phyloP scores from a whole-genome alignment of 2,888 invertebrate species.

The Brassicogethes aeneus region DNA sequence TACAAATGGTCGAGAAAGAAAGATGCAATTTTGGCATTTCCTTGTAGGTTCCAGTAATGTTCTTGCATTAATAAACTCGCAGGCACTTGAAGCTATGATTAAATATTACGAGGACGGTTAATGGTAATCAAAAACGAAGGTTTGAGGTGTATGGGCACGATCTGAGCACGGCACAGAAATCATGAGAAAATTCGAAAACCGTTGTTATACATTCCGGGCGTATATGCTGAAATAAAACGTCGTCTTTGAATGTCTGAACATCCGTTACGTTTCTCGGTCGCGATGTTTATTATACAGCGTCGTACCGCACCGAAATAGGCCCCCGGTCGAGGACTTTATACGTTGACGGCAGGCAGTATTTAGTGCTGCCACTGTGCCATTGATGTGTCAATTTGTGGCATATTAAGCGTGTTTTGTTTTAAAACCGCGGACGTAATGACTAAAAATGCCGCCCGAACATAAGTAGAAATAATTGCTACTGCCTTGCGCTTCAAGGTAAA shows the following conservation, averaged over 20 bases:
- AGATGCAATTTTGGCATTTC: too few relatives aligned
- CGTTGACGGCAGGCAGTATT: slow-evolving; percentile 22
- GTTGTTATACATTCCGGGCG: not conserved
- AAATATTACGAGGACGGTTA: too few relatives aligned
- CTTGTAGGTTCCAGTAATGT: too few relatives aligned
- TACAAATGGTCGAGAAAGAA: too few relatives aligned
- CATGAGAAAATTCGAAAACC: not conserved
- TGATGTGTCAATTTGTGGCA: slow-evolving; percentile 32
- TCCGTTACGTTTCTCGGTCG: slow-evolving; percentile 18
- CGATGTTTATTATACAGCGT: slow-evolving; percentile 23
- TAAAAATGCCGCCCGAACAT: not conserved
- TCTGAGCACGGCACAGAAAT: not conserved
- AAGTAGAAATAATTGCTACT: not conserved
- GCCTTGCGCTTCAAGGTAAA: not conserved
- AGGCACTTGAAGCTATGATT: too few relatives aligned
- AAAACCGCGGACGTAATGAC: not conserved
- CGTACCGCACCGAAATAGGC: slow-evolving; percentile 18
- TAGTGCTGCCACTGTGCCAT: slow-evolving; percentile 30
- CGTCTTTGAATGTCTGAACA: slow-evolving; percentile 13
- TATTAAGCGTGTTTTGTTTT: not conserved
- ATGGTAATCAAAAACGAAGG: too few relatives aligned
- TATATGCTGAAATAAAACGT: not conserved
- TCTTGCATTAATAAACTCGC: too few relatives aligned
- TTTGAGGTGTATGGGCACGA: too few relatives aligned
- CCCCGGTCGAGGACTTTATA: slow-evolving; percentile 19